Evolutionary conservation across 1,140 invertebrate species (phyloP), one percentile per base, ranked within the genome.

Genomic region (Harlomillsia oculata): DNA sequence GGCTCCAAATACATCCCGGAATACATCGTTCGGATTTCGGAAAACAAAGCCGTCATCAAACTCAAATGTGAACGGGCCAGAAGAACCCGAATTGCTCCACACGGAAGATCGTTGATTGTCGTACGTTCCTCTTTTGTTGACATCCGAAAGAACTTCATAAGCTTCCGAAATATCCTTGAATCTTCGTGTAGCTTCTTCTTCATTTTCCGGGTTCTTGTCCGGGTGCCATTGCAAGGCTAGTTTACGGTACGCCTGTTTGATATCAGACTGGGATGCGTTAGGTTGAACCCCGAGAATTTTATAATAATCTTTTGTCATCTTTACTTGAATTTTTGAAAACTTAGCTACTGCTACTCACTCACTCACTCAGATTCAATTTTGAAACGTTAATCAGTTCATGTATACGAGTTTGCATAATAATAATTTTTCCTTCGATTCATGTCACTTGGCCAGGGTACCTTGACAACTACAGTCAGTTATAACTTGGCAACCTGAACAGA

Each of bases 91-190:
- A 25, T 43, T 13, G 14, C 14, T 2, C 20, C 6, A 5, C 14
- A 1, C 14, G n/a, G 21, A 5, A 14, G 5, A 26, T 4, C 13
- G 21, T 44, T 26, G 1, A 28, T 25, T 44, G 51, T 99, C 96
- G 72, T 92, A 99, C 6, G 97, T 81, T 63, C 94, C 88, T 9
- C 89, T 77, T 21, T 43, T 44, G 80, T 81, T 77, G 93, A 89
- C 91, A 77, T 99, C 95, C 62, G 87, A 94, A 26, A 99, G 76
- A 23, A 99, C 90, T 85, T 99, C 95, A 74, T 99, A 99, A 8
- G 96, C 95, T 71, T 99, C 92, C 34, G 94, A 95, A 58, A 99
- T 94, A 76, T 97, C 89, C 74, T 97, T 96, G 74, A 99, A 99
- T 71, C 81, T 87, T 72, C 79, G 85, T 66, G 94, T 97, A 3